Evolutionary conservation across 1,140 invertebrate genomes (phyloP).

Genomic region (Euwallacea similis): DNA sequence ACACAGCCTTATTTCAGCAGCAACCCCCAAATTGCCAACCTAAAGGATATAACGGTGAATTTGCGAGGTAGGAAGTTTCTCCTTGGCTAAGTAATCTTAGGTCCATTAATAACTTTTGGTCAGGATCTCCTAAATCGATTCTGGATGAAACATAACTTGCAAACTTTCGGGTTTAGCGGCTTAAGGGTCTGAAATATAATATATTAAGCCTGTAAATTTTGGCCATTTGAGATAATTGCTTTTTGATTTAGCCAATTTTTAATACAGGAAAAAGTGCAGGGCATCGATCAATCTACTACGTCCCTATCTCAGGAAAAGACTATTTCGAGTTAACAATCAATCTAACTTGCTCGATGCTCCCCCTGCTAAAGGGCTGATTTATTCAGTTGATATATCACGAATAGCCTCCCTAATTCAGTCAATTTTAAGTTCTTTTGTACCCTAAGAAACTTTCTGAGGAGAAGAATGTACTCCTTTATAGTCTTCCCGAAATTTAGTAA

Average conservation of each 20-base stretch:
- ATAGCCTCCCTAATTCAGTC: conserved; percentile 13
- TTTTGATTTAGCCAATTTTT: conserved; percentile 2
- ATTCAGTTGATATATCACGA: conserved; percentile 17
- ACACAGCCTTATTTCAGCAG: conserved; percentile 1
- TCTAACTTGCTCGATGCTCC: conserved; percentile 2
- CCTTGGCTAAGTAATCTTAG: conserved; percentile 8
- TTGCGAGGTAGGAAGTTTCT: conserved; percentile 15
- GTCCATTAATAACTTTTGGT: conserved; percentile 22
- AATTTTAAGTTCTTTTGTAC: conserved; percentile 15
- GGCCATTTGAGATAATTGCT: not conserved
- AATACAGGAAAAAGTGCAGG: not conserved
- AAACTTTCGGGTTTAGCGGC: conserved; percentile 7
- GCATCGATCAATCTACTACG: not conserved
- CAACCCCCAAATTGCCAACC: conserved; percentile 11
- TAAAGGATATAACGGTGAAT: conserved; percentile 11
- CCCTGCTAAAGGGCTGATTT: conserved; percentile 8
- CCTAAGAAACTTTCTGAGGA: conserved; percentile 3
- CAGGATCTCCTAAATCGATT: conserved; percentile 17
- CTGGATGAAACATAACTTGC: conserved; percentile 14
- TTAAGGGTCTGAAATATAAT: conserved; percentile 6
- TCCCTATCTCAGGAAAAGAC: not conserved
- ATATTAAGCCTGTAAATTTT: not conserved
- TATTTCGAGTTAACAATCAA: conserved; percentile 15
- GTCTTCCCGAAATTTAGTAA: not conserved
- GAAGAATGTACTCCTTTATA: not conserved